These are phyloP conservation scores for Drosophila obscura DNA, from an alignment of 1,140 invertebrate genomes.

Conservation along the genomic window DNA sequence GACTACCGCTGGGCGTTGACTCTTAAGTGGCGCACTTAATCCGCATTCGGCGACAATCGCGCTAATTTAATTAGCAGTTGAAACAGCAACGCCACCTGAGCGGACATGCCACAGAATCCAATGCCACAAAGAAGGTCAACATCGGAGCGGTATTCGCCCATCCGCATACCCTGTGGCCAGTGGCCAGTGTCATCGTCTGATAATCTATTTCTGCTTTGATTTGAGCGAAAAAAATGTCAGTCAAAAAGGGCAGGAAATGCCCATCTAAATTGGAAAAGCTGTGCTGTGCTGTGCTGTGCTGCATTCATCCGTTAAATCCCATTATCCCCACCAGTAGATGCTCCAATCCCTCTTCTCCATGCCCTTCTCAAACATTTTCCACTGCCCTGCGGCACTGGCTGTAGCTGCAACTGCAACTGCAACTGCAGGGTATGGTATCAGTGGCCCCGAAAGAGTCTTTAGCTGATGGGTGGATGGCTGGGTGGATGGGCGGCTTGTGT, in stretches of 20 bases:
- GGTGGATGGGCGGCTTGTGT: background rate
- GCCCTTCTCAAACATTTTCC: background rate
- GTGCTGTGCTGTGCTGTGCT: no score
- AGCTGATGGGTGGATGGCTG: background rate
- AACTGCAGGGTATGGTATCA: conserved; percentile 19
- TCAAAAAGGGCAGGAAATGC: no score
- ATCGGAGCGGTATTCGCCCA: background rate
- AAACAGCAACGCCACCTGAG: conserved; percentile 5
- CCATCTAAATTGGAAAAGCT: no score
- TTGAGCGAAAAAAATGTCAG: no score
- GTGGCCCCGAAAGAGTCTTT: conserved; percentile 3
- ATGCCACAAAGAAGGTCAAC: conserved; percentile 16
- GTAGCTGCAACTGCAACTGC: no score
- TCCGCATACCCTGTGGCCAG: background rate
- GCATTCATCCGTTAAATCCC: no score
- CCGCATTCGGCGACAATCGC: conserved; percentile 55
- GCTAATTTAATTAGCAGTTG: conserved; percentile 69
- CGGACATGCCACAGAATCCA: conserved; percentile 9
- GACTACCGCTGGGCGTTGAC: conserved; percentile 38
- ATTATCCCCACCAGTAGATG: no score
- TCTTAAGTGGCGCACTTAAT: conserved; percentile 71
- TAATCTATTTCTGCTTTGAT: no score
- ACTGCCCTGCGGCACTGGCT: background rate
- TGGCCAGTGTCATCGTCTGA: no score
- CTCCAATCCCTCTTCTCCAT: no score